phyloP scores from a whole-genome alignment of 2,888 invertebrate species.

The Portevinia maculata region DNA sequence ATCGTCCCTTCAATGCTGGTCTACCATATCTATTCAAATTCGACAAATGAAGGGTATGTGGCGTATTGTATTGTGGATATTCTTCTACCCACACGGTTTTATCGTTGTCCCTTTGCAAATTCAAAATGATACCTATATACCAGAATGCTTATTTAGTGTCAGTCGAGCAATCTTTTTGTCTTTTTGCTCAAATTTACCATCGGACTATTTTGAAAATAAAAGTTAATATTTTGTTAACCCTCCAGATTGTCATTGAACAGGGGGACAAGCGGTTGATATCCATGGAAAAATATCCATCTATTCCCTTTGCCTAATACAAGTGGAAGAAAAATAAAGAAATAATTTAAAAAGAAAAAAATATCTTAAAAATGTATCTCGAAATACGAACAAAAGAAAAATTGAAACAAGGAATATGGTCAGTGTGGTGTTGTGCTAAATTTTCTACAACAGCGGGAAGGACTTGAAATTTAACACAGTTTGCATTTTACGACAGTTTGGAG shows the following conservation, averaged over 20 bases:
- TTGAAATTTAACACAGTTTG: constrained; percentile 72
- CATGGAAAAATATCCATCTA: constrained; percentile 5
- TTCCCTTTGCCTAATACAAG: no score
- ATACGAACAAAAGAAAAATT: constrained; percentile 16
- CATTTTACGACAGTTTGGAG: constrained; percentile 66
- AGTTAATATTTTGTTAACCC: constrained; percentile 1
- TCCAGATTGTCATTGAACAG: constrained; percentile 39
- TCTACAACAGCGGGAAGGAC: constrained; percentile 30
- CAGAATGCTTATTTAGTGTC: constrained; percentile 63
- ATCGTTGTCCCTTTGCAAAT: constrained; percentile 24
- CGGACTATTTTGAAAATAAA: constrained; percentile 48
- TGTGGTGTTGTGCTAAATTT: constrained; percentile 18
- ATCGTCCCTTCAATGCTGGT: background rate
- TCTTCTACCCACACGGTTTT: no score
- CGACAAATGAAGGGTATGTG: constrained; percentile 43
- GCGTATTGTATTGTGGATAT: no score
- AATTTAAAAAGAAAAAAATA: constrained; percentile 65
- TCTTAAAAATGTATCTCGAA: constrained; percentile 54
- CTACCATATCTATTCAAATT: constrained; percentile 35
- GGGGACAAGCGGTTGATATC: constrained; percentile 13
- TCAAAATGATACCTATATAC: constrained; percentile 47
- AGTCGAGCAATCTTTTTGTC: constrained; percentile 43
- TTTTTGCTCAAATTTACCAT: constrained; percentile 32
- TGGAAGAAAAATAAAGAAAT: constrained; percentile 50
- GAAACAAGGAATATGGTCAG: constrained; percentile 2